Conservation (phyloP, 64 coral and sea anemone species). For the Montipora foliosa region DNA sequence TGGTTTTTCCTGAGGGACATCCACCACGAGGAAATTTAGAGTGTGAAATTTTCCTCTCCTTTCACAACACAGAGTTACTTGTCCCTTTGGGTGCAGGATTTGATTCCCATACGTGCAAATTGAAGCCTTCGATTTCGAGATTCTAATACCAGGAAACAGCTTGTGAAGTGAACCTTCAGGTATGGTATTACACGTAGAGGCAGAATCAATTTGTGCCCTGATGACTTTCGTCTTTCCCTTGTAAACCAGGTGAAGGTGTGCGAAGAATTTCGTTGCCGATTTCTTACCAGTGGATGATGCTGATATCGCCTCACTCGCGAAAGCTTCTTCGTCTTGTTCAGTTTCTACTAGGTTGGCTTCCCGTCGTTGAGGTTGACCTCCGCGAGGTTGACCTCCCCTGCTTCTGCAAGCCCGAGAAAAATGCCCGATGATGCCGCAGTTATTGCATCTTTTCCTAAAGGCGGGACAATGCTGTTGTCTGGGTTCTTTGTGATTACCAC, state of each 20-base stretch:
- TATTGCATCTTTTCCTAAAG: too few relatives aligned
- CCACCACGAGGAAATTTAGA: constrained; percentile 48
- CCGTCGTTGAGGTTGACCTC: constrained; percentile 28
- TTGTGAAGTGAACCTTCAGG: constrained; percentile 17
- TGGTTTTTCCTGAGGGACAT: constrained; percentile 44
- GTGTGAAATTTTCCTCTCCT: constrained; percentile 43
- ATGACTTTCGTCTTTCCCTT: constrained; percentile 41
- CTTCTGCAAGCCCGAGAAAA: too few relatives aligned
- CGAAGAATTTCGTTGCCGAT: constrained; percentile 34
- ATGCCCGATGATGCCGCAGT: too few relatives aligned
- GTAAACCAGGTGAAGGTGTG: constrained; percentile 42
- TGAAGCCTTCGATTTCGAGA: constrained; percentile 32
- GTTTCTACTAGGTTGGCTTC: constrained; percentile 42
- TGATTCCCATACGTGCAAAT: constrained; percentile 48
- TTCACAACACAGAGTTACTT: constrained; percentile 39
- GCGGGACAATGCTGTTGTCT: too few relatives aligned
- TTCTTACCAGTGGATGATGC: constrained; percentile 38
- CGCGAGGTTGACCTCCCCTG: neutral
- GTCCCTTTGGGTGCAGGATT: constrained; percentile 29
- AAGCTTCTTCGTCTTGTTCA: constrained; percentile 46
- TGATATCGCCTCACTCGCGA: constrained; percentile 20
- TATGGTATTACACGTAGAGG: constrained; percentile 40
- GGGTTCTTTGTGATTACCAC: too few relatives aligned
- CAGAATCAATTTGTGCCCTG: constrained; percentile 37
- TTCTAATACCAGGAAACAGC: constrained; percentile 33